A percentile compares a stretch with the other conserved stretches of the same genome.
These are phyloP conservation scores for Leptopilina clavipes DNA, from an alignment of 1,140 invertebrate species.

Conservation along the genomic window DNA sequence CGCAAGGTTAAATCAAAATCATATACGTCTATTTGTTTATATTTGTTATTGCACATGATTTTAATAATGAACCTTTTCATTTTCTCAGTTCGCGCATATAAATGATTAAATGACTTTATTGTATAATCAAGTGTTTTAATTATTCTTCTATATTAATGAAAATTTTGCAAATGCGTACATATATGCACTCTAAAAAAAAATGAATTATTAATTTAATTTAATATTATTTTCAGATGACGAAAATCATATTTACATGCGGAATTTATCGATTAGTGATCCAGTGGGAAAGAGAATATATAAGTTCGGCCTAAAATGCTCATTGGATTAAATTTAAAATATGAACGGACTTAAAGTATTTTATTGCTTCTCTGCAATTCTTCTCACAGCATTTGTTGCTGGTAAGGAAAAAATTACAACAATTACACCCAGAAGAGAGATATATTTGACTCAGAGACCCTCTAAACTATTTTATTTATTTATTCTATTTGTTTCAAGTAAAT, in stretches of 20 bases:
- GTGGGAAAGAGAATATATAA: neutral
- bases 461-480: too few relatives aligned
- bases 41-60: too few relatives aligned
- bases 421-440: too few relatives aligned
- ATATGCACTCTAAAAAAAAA: neutral
- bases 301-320: neutral
- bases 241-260: neutral
- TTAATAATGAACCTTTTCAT: too few relatives aligned
- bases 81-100: neutral
- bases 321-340: neutral
- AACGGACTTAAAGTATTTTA: neutral
- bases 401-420: neutral
- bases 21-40: too few relatives aligned
- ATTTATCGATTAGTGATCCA: neutral
- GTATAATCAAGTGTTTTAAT: constrained; percentile 7
- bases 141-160: neutral
- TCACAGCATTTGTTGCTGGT: neutral
- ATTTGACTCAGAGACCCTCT: too few relatives aligned
- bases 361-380: neutral
- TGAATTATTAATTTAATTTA: neutral
- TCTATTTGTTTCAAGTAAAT: too few relatives aligned
- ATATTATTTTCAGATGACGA: neutral
- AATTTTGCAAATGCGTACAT: neutral
- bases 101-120: neutral
- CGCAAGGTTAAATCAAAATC: too few relatives aligned